A percentile compares a stretch with the other conserved stretches of the same genome.
Conservation (phyloP, 2,113 vertebrate species). For the Procavia capensis region DNA sequence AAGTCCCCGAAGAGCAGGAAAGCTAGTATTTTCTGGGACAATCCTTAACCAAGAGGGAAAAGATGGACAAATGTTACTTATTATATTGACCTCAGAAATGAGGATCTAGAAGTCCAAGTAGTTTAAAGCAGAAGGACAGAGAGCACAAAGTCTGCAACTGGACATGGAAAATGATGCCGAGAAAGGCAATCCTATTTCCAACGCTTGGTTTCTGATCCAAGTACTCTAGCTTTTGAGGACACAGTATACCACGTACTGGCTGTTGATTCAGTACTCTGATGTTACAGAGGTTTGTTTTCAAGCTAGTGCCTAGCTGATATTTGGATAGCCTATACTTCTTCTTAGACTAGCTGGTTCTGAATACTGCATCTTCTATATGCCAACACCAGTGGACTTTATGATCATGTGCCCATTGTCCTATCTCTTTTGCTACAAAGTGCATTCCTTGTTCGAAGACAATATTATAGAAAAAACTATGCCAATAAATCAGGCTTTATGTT, state of each 20-base stretch:
- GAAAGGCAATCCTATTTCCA: neutral
- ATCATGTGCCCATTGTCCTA: neutral
- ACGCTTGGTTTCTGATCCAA: neutral
- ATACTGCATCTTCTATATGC: neutral
- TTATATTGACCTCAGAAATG: neutral
- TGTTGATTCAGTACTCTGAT: neutral
- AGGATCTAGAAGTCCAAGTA: neutral
- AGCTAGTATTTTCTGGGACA: neutral
- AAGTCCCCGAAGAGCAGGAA: neutral
- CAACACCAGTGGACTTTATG: neutral
- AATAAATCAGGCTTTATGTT: neutral
- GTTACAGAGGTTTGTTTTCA: neutral
- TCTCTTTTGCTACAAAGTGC: neutral
- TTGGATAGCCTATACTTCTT: neutral
- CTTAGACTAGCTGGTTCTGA: neutral
- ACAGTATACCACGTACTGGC: neutral
- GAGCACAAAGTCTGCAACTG: neutral
- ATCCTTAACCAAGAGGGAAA: neutral
- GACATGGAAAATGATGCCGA: neutral
- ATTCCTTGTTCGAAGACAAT: neutral
- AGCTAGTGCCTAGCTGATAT: neutral
- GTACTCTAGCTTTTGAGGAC: neutral
- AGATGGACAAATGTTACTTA: neutral
- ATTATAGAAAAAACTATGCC: neutral
- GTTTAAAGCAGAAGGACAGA: neutral